Percentiles rank a stretch among this genome's conserved stretches.
These are phyloP conservation scores for Cricetomys ansorgei DNA, from an alignment of 2,113 vertebrate species.

Conservation along the genomic window DNA sequence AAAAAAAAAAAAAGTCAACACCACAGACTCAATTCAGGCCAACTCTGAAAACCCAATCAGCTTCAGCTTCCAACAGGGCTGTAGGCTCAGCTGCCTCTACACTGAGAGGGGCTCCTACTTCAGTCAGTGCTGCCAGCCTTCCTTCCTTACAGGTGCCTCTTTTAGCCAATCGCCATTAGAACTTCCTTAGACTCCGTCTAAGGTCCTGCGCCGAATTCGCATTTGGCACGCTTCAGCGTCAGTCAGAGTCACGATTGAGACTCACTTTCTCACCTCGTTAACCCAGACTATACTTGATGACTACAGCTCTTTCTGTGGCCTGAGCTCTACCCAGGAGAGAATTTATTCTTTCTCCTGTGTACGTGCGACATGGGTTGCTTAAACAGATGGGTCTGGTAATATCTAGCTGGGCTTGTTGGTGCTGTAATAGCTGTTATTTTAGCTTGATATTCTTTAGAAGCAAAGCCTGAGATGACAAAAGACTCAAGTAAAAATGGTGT, in stretches of 20 bases:
- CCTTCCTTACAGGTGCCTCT: not conserved
- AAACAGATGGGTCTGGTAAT: not conserved
- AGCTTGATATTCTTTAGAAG: not conserved
- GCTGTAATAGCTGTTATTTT: not conserved
- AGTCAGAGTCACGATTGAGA: not conserved
- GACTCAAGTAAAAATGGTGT: not conserved
- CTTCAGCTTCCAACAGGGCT: not conserved
- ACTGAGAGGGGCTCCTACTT: not conserved
- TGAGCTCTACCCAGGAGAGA: not conserved
- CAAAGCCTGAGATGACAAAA: not conserved
- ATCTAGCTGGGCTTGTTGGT: not conserved
- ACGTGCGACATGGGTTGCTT: not conserved
- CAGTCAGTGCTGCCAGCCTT: not conserved
- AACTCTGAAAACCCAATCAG: not conserved
- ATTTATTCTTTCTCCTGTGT: not conserved
- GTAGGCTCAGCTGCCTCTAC: not conserved
- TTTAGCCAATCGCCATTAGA: not conserved
- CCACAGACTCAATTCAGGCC: not conserved
- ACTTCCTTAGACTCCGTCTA: not conserved
- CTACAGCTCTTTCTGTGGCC: not conserved
- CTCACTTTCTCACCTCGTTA: not conserved
- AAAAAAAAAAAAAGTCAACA: not conserved
- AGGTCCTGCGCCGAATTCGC: not conserved
- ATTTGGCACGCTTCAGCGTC: not conserved
- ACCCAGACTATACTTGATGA: not conserved